Conservation (phyloP, 2,888 invertebrate genomes). For the Bedellia somnulentella region DNA sequence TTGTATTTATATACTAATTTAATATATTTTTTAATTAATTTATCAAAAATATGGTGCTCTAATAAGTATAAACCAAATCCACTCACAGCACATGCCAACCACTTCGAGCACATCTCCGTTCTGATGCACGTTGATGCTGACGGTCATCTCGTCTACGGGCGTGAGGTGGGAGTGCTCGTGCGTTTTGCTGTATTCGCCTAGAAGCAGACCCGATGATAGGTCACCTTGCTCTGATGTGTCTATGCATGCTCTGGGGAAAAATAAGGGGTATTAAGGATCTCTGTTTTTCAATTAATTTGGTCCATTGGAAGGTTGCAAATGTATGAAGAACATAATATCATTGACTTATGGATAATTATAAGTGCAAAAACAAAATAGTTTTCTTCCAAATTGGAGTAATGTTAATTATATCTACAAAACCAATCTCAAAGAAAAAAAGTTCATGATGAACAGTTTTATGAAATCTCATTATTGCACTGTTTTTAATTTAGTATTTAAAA, state of each 20-base stretch:
- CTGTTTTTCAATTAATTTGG: background rate
- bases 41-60: no score
- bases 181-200: constrained; percentile 82
- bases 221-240: constrained; percentile 85
- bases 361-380: background rate
- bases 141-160: constrained; percentile 78
- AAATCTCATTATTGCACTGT: no score
- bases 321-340: no score
- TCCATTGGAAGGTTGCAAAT: no score
- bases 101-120: constrained; percentile 90
- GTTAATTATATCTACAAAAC: no score
- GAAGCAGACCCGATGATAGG: constrained; percentile 70
- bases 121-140: constrained; percentile 89
- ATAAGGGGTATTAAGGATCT: background rate
- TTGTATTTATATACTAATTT: no score
- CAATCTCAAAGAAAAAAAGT: no score
- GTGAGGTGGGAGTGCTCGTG: constrained; percentile 78
- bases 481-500: no score
- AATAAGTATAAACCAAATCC: constrained; percentile 1
- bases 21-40: no score
- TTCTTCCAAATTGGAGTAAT: constrained; percentile 2
- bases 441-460: no score
- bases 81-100: constrained; percentile 92
- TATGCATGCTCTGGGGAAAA: constrained; percentile 69
- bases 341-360: no score